A percentile compares a stretch with the other conserved stretches of the same genome.
phyloP scores from a whole-genome alignment of 2,888 invertebrate species.

The Tipula unca region DNA sequence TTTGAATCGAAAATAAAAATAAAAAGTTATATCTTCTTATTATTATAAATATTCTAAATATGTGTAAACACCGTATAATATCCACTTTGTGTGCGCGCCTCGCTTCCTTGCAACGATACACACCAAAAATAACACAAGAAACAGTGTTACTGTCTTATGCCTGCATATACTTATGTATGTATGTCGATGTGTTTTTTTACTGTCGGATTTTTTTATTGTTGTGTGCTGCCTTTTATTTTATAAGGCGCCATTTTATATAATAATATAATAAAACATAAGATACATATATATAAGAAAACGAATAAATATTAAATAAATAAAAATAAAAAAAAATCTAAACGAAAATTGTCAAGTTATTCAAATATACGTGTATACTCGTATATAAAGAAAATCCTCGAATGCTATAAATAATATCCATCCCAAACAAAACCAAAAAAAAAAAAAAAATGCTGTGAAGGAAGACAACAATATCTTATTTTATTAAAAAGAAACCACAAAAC shows the following conservation, averaged over 20 bases:
- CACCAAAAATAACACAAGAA: background rate
- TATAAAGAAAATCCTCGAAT: background rate
- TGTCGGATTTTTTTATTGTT: background rate
- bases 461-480: constrained; percentile 14
- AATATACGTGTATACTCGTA: too few species aligned
- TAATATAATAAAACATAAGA: background rate
- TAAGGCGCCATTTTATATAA: constrained; percentile 3
- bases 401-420: constrained; percentile 8
- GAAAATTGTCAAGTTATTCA: background rate
- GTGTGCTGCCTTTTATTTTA: background rate
- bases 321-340: background rate
- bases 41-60: background rate
- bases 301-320: background rate
- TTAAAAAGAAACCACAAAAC: background rate
- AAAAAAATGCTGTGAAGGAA: background rate
- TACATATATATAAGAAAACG: too few species aligned
- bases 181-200: background rate
- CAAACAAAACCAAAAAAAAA: background rate
- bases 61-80: background rate
- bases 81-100: background rate
- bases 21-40: background rate
- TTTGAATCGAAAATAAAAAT: background rate
- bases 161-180: background rate
- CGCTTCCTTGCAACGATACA: background rate
- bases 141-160: background rate